Conservation (phyloP, 2,113 vertebrate genomes). For the Pelusios castaneus region DNA sequence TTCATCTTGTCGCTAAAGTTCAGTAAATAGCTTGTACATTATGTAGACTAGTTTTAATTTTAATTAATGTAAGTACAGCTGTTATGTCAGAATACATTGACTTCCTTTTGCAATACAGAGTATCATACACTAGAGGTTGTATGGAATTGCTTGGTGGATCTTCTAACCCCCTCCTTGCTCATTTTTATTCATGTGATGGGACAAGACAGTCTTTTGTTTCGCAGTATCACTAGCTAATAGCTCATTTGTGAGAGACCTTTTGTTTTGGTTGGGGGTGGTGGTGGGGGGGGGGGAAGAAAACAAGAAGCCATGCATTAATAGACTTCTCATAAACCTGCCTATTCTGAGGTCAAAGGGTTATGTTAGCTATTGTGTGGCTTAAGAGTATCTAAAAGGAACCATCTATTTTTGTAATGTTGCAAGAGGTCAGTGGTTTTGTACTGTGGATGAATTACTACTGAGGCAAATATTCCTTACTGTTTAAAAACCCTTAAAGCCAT, state of each 20-base stretch:
- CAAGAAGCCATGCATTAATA: background rate
- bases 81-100: constrained; percentile 51
- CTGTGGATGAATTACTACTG: background rate
- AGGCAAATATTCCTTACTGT: background rate
- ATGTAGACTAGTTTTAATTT: constrained; percentile 68
- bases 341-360: background rate
- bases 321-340: constrained; percentile 25
- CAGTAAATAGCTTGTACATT: constrained; percentile 47
- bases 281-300: background rate
- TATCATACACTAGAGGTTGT: constrained; percentile 46
- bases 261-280: constrained; percentile 33
- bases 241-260: constrained; percentile 24
- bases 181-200: constrained; percentile 39
- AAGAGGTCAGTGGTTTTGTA: background rate
- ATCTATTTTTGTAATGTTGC: background rate
- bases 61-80: constrained; percentile 73
- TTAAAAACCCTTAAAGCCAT: background rate
- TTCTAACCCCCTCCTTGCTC: constrained; percentile 9
- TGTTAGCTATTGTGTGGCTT: constrained; percentile 6
- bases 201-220: constrained; percentile 61
- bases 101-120: constrained; percentile 7
- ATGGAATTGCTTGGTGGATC: constrained; percentile 29
- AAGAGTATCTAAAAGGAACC: background rate
- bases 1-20: constrained; percentile 52
- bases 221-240: constrained; percentile 14